Percentiles rank a stretch among this genome's conserved stretches.
phyloP scores from a whole-genome alignment of 2,797 vertebrate species.

The Sus cebifrons region DNA sequence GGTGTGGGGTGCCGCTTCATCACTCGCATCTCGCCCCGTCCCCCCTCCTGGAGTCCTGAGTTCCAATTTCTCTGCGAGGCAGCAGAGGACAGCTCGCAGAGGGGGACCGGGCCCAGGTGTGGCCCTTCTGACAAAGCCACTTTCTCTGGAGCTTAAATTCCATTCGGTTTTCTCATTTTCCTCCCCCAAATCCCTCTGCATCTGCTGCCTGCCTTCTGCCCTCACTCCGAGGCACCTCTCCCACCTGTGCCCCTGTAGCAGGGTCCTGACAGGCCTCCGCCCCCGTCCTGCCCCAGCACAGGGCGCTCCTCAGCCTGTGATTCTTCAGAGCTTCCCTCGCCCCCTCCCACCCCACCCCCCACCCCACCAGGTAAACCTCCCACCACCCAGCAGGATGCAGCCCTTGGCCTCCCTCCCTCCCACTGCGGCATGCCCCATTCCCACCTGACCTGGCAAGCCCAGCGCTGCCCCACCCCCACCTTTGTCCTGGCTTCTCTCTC shows the following conservation, averaged over 20 bases:
- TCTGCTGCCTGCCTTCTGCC: conserved; percentile 23
- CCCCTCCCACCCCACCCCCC: background rate
- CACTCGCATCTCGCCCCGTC: background rate
- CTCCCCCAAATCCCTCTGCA: background rate
- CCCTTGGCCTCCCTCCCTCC: background rate
- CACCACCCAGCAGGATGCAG: too few species aligned
- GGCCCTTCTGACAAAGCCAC: background rate
- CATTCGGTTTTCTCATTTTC: background rate
- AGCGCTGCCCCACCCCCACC: background rate
- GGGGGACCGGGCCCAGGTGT: background rate
- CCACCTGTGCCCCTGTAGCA: background rate
- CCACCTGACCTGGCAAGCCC: too few species aligned
- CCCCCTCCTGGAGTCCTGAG: background rate
- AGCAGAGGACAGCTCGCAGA: background rate
- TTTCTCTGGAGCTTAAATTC: background rate
- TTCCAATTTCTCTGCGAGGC: background rate
- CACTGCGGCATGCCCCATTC: fast-evolving
- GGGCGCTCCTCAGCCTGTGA: background rate
- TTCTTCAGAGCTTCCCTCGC: background rate
- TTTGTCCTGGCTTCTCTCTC: background rate
- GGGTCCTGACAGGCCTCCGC: background rate
- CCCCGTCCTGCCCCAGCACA: fast-evolving
- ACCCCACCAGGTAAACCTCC: background rate
- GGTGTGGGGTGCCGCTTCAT: background rate
- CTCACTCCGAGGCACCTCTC: background rate